Percentiles rank a stretch among this genome's conserved stretches.
Conservation (phyloP, 2,113 vertebrate species). For the Nyctereutes procyonoides region DNA sequence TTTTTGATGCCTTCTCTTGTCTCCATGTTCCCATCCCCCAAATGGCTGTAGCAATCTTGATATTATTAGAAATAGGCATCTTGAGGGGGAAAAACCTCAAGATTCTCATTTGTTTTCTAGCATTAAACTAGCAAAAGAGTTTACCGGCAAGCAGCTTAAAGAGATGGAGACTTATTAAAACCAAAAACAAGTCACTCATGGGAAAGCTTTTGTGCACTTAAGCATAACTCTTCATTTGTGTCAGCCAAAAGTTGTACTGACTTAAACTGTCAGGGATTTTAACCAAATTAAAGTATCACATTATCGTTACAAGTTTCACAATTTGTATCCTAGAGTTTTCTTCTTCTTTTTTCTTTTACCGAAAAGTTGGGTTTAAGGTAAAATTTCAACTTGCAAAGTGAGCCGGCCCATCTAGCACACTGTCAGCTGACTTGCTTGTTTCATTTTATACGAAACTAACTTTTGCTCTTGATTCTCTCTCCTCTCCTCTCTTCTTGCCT, state of each 20-base stretch:
- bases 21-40: neutral
- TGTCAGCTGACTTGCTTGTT: constrained; percentile 67
- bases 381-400: constrained; percentile 63
- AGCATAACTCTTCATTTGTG: constrained; percentile 79
- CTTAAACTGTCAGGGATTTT: constrained; percentile 51
- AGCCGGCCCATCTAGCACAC: neutral
- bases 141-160: constrained; percentile 82
- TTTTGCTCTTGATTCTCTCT: constrained; percentile 32
- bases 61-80: constrained; percentile 81
- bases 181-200: constrained; percentile 77
- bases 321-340: neutral
- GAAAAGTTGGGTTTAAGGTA: constrained; percentile 54
- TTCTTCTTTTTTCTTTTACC: constrained; percentile 55
- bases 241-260: constrained; percentile 70
- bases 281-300: constrained; percentile 64
- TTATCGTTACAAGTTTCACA: constrained; percentile 70
- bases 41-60: constrained; percentile 68
- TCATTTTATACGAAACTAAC: constrained; percentile 65
- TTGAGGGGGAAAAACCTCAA: constrained; percentile 70
- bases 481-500: neutral
- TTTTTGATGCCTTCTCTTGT: neutral
- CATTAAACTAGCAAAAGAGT: constrained; percentile 35
- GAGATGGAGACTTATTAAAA: constrained; percentile 81
- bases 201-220: constrained; percentile 68
- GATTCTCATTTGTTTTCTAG: constrained; percentile 74